These are phyloP conservation scores for Macrostomum cliftonense DNA, from an alignment of 2,888 invertebrate genomes.

Conservation along the genomic window DNA sequence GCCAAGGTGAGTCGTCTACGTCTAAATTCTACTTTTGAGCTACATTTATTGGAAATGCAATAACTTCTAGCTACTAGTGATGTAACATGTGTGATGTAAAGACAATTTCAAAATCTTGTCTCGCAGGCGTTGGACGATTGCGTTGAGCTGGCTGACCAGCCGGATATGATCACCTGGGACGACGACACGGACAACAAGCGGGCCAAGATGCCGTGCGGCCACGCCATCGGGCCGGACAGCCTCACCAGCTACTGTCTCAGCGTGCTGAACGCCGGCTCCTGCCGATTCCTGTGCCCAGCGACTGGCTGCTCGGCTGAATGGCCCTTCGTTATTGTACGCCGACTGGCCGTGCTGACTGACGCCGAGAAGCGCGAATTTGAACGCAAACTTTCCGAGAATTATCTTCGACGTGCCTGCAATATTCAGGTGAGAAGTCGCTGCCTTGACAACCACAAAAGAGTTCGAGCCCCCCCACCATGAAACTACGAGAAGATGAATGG, in stretches of 20 bases:
- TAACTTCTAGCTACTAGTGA: no score
- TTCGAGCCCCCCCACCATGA: no score
- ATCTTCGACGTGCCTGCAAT: conserved; percentile 12
- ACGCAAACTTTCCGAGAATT: conserved; percentile 15
- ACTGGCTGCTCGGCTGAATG: conserved; percentile 14
- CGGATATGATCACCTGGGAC: conserved; percentile 17
- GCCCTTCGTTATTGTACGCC: conserved; percentile 15
- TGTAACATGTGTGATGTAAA: no score
- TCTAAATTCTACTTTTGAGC: no score
- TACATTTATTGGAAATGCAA: no score
- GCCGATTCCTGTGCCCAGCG: conserved; percentile 16
- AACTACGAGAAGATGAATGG: no score
- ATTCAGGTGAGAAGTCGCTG: conserved; percentile 6
- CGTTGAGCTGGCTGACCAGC: conserved; percentile 13
- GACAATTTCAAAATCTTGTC: no score
- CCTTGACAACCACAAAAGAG: no score
- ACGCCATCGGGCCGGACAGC: conserved; percentile 17
- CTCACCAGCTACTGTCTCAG: conserved; percentile 16
- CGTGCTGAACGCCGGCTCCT: conserved; percentile 13
- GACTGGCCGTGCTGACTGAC: conserved; percentile 14
- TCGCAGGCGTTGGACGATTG: conserved; percentile 12
- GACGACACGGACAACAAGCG: conserved; percentile 14
- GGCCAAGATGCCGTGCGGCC: conserved; percentile 17
- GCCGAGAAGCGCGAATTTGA: conserved; percentile 16
- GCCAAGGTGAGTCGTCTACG: conserved; percentile 47